Base-by-base conservation (phyloP, 2,888 invertebrate genomes). In the Galerucella nymphaeae region DNA sequence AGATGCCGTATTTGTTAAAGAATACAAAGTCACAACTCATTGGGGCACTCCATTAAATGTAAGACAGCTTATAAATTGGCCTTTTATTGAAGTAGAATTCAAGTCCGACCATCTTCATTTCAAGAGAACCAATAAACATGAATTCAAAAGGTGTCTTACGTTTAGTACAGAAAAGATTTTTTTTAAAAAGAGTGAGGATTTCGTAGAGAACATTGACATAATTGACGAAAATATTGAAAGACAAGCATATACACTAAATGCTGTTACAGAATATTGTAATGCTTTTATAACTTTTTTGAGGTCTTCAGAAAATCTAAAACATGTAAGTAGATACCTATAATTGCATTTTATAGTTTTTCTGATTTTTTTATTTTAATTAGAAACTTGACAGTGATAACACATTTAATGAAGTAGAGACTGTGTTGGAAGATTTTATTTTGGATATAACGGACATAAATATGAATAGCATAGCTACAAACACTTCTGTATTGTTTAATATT, bases 391-490 rank as follows among this genome's bases (percentile, higher is more conserved):
- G 69, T 23, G 10, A 3, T 16, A 63, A 63, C 16, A 23, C 42
- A 16, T 62, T 73, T 13, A 64, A 68, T 20, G 71, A 75, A 38
- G 58, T 75, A 14, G 71, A 75, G 42, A 62, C 41, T 13, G 48
- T 75, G 48, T 63, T 76, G 48, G 73, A 73, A 53, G 71, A 76
- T 57, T 74, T 76, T 65, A 23, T 76, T 41, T 41, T 66, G 48
- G 76, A 76, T 66, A 76, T 76, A 63, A 8, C 61, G 5, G 75
- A 73, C 20, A 61, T 76, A 50, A 72, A 72, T 48, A 66, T 69
- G 70, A 70, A 75, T 50, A 76, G 76, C 62, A 75, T 76, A 23
- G 76, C 76, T 42, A 75, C 76, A 66, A 76, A 76, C 50, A 76
- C 76, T 8, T 73, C 69, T 11, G 68, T 76, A 48, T 18, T 76